A percentile compares a stretch with the other conserved stretches of the same genome.
These are phyloP conservation scores for Labeo calbasu DNA, from an alignment of 2,797 vertebrate species.

Conservation along the genomic window DNA sequence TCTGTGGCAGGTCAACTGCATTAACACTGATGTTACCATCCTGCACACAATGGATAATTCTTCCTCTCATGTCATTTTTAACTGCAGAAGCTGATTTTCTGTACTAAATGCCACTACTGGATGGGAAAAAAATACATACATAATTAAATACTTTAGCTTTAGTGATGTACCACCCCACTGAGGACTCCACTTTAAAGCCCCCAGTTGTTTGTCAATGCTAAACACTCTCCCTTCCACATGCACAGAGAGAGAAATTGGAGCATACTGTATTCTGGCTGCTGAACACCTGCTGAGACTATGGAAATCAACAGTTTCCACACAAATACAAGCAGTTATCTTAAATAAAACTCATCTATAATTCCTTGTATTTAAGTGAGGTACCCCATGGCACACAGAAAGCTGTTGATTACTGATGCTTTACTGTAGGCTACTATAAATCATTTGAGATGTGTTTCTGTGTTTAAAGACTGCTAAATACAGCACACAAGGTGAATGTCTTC, in stretches of 20 bases:
- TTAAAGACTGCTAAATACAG: conserved; percentile 23
- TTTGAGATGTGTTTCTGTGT: not conserved
- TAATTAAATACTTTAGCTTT: not conserved
- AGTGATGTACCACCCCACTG: not conserved
- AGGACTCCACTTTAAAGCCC: not conserved
- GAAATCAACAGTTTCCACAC: not conserved
- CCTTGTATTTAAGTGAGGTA: not conserved
- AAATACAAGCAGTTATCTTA: not conserved
- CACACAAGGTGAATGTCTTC: conserved; percentile 10
- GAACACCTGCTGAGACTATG: not conserved
- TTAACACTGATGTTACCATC: not conserved
- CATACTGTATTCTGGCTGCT: not conserved
- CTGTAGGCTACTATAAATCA: not conserved
- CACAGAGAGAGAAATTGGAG: not conserved
- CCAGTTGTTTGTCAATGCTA: not conserved
- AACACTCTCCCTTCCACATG: not conserved
- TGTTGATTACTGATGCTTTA: not conserved
- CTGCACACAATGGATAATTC: not conserved
- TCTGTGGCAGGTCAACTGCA: not conserved
- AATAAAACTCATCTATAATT: not conserved
- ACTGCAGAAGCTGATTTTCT: not conserved
- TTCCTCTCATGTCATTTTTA: not conserved
- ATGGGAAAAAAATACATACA: not conserved
- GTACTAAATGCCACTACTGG: not conserved
- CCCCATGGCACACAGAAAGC: not conserved